These are phyloP conservation scores for Archocentrus centrarchus DNA, from an alignment of 2,113 vertebrate species.

Conservation along the genomic window DNA sequence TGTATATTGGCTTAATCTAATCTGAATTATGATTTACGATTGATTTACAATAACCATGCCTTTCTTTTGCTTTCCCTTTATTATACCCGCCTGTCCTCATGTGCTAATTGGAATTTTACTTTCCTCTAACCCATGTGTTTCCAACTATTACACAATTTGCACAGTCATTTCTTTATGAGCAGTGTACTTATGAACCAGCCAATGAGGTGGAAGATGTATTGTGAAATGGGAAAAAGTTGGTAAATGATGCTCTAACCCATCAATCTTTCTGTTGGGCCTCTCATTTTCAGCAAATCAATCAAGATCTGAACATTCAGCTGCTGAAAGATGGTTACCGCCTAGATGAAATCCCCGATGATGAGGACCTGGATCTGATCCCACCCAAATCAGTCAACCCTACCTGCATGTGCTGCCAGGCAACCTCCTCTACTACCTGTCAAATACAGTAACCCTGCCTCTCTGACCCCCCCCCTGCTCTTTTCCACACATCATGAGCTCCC, in stretches of 20 bases:
- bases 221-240: not conserved
- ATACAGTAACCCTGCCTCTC: slow-evolving; percentile 88
- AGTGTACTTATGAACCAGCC: not conserved
- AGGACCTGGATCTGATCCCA: slow-evolving; percentile 97
- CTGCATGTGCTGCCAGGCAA: slow-evolving; percentile 99
- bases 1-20: not conserved
- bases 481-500: slow-evolving; percentile 47
- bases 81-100: not conserved
- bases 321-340: slow-evolving; percentile 98
- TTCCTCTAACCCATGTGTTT: not conserved
- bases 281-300: slow-evolving; percentile 96
- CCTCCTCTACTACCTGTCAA: slow-evolving; percentile 96
- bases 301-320: slow-evolving; percentile 99
- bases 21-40: not conserved
- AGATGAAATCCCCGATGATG: slow-evolving; percentile 97
- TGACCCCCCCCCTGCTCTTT: slow-evolving; percentile 32
- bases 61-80: not conserved
- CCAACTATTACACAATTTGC: not conserved
- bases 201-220: not conserved
- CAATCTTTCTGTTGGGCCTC: not conserved
- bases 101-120: not conserved
- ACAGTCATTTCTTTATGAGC: not conserved
- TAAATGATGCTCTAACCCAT: not conserved
- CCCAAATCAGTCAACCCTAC: slow-evolving; percentile 97
- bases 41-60: not conserved